phyloP scores from a whole-genome alignment of 2,113 vertebrate species.

The Centropus bengalensis region DNA sequence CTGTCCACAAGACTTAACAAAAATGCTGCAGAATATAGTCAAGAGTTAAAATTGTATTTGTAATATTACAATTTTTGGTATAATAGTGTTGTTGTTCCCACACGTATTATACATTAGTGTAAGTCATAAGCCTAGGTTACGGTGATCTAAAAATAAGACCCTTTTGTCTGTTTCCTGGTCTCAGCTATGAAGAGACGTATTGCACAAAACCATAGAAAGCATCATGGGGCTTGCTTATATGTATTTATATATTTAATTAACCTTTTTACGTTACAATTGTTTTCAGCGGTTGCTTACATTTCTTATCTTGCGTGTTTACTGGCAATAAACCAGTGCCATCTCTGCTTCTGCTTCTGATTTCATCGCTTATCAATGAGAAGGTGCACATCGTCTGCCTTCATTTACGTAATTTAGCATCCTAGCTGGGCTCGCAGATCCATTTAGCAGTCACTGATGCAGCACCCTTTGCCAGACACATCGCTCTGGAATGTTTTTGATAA shows the following conservation, averaged over 20 bases:
- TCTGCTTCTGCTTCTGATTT: constrained; percentile 18
- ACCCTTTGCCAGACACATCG: constrained; percentile 30
- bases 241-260: neutral
- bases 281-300: constrained; percentile 22
- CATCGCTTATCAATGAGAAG: neutral
- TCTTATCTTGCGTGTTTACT: constrained; percentile 39
- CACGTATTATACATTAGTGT: constrained; percentile 16
- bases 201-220: constrained; percentile 46
- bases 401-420: constrained; percentile 43
- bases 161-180: constrained; percentile 31
- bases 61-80: constrained; percentile 43
- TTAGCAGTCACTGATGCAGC: constrained; percentile 27
- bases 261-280: neutral
- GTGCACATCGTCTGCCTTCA: neutral
- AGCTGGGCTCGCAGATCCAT: constrained; percentile 12
- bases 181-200: neutral
- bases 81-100: constrained; percentile 42
- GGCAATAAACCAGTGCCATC: constrained; percentile 20
- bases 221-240: constrained; percentile 6
- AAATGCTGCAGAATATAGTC: constrained; percentile 44
- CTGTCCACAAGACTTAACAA: constrained; percentile 59
- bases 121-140: constrained; percentile 22
- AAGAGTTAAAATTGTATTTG: constrained; percentile 67
- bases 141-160: constrained; percentile 29
- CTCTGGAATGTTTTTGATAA: constrained; percentile 63